Evolutionary conservation across 1,140 invertebrate genomes (phyloP).

Genomic region (Drosophila setifemur): DNA sequence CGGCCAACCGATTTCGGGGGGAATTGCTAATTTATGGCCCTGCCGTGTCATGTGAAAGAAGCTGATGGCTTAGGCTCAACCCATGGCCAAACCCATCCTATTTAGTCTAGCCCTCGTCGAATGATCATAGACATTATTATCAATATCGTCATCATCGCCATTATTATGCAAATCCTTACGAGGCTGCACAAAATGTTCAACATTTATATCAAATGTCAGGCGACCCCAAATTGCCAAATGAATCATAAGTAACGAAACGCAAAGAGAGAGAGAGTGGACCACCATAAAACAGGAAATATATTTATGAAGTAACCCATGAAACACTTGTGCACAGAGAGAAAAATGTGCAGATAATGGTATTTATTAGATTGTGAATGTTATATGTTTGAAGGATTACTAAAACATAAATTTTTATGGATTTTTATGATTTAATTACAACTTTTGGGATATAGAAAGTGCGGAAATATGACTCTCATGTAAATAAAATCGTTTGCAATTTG

Average conservation of each 20-base stretch:
- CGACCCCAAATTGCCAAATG: conserved; percentile 73
- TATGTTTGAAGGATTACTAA: no score
- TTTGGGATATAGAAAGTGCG: no score
- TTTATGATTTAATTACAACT: no score
- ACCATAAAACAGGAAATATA: conserved; percentile 76
- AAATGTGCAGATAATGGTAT: not conserved
- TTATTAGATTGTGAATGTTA: no score
- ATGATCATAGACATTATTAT: conserved; percentile 22
- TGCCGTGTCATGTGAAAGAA: conserved; percentile 59
- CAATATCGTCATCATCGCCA: conserved; percentile 24
- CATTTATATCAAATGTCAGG: conserved; percentile 78
- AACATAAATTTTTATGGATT: no score
- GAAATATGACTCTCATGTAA: no score
- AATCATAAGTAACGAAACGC: conserved; percentile 64
- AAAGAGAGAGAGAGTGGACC: conserved; percentile 38
- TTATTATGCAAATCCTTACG: conserved; percentile 63
- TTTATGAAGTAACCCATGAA: conserved; percentile 58
- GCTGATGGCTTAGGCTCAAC: conserved; percentile 50
- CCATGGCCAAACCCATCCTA: conserved; percentile 14
- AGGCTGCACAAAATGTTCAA: conserved; percentile 48
- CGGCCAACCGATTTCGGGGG: conserved; percentile 22
- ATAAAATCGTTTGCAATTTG: no score
- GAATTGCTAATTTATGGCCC: conserved; percentile 55
- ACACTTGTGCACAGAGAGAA: conserved; percentile 16
- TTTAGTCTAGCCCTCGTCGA: conserved; percentile 19